phyloP scores from a whole-genome alignment of 2,888 invertebrate species.

The Drosophila cognata region DNA sequence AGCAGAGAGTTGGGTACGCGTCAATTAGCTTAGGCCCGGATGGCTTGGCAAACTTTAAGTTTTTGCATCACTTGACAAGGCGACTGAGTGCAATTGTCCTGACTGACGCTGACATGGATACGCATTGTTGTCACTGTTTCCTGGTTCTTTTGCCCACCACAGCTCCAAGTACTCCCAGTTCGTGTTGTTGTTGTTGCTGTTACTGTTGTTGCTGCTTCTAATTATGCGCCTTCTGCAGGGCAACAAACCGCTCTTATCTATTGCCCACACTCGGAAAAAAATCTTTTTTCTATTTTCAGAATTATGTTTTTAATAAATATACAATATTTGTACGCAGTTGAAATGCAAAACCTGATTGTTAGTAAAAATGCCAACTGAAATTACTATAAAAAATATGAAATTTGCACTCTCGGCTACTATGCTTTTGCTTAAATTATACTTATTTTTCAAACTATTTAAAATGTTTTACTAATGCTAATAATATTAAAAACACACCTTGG shows the following conservation, averaged over 20 bases:
- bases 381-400: background rate
- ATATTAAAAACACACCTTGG: background rate
- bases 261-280: conserved; percentile 11
- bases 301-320: background rate
- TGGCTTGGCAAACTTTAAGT: conserved; percentile 59
- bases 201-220: conserved; percentile 47
- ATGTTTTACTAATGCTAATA: background rate
- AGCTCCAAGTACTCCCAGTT: conserved; percentile 46
- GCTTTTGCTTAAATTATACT: background rate
- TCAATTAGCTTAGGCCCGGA: conserved; percentile 61
- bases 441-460: background rate
- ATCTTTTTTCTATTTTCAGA: background rate
- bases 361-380: background rate
- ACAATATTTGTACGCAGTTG: background rate
- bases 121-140: conserved; percentile 67
- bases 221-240: conserved; percentile 73
- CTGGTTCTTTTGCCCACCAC: conserved; percentile 50
- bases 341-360: background rate
- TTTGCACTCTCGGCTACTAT: background rate
- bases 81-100: conserved; percentile 56
- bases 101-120: conserved; percentile 68
- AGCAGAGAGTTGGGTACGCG: conserved; percentile 28
- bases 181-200: conserved; percentile 19
- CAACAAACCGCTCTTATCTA: conserved; percentile 58
- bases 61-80: conserved; percentile 66